These are phyloP conservation scores for Hycleus phaleratus DNA, from an alignment of 1,140 invertebrate species.

Conservation along the genomic window DNA sequence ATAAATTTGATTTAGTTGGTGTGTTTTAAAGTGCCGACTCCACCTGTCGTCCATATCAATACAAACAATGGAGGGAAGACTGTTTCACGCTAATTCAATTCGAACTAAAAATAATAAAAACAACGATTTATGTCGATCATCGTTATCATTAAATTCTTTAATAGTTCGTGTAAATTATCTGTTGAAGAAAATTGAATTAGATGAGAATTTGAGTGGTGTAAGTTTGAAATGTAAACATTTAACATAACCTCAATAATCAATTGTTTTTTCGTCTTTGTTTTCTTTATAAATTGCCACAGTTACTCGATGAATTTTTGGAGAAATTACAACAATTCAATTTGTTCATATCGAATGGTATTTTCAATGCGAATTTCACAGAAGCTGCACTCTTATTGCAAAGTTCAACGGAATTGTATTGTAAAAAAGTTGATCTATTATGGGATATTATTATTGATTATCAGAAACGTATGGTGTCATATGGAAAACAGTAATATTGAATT, in stretches of 20 bases:
- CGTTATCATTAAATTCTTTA: no score
- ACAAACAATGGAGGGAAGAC: no score
- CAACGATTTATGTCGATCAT: no score
- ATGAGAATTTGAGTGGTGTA: constrained; percentile 23
- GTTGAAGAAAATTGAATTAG: constrained; percentile 31
- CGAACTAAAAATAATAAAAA: no score
- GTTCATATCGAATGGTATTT: constrained; percentile 32
- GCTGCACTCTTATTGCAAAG: constrained; percentile 33
- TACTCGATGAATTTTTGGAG: constrained; percentile 27
- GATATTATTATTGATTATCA: constrained; percentile 23
- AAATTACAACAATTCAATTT: constrained; percentile 20
- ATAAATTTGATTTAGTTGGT: no score
- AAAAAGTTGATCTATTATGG: constrained; percentile 37
- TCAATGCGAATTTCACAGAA: constrained; percentile 36
- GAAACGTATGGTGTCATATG: constrained; percentile 14
- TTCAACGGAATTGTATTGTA: constrained; percentile 29
- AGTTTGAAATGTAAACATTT: background rate
- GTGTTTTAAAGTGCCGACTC: no score
- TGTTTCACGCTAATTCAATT: no score
- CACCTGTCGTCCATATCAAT: no score
- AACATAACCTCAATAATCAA: background rate
- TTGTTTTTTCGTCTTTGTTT: background rate
- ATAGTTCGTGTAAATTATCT: background rate
- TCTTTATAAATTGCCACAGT: constrained; percentile 22
- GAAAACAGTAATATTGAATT: constrained; percentile 11